A percentile compares a stretch with the other conserved stretches of the same genome.
Evolutionary conservation across 2,888 invertebrate genomes (phyloP).

Genomic region (Seira musarum): DNA sequence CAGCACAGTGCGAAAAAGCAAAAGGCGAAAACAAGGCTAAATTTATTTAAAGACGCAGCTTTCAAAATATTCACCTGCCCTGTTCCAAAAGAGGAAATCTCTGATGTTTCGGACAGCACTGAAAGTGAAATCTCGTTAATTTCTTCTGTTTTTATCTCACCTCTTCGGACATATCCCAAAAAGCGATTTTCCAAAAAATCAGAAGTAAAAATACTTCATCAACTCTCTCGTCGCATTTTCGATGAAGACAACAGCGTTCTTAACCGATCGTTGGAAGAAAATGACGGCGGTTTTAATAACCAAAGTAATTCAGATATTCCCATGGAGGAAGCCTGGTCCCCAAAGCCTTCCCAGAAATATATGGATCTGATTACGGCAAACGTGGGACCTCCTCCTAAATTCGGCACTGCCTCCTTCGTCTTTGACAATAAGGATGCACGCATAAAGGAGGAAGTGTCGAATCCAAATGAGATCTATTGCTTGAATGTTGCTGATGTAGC

Average conservation of each 20-base stretch:
- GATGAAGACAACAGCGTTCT: too few species aligned
- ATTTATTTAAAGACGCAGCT: too few species aligned
- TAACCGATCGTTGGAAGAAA: too few species aligned
- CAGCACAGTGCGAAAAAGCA: too few species aligned
- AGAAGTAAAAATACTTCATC: not conserved
- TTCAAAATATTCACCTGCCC: too few species aligned
- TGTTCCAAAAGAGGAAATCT: too few species aligned
- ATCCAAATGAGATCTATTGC: too few species aligned
- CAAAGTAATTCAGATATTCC: too few species aligned
- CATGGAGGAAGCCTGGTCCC: slow-evolving; percentile 10
- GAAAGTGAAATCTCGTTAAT: not conserved
- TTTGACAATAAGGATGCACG: slow-evolving; percentile 15
- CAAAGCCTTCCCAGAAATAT: slow-evolving; percentile 28
- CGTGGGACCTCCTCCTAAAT: not conserved
- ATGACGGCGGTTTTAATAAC: too few species aligned
- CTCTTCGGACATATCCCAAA: not conserved
- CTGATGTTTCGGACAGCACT: not conserved
- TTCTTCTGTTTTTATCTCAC: not conserved
- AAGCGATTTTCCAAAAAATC: not conserved
- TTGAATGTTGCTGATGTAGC: too few species aligned
- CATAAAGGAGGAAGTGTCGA: not conserved
- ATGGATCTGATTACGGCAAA: slow-evolving; percentile 35
- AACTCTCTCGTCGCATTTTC: too few species aligned
- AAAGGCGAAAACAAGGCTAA: too few species aligned
- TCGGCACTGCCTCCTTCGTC: not conserved